phyloP scores from a whole-genome alignment of 1,140 invertebrate genomes.

The Bombus haemorrhoidalis region DNA sequence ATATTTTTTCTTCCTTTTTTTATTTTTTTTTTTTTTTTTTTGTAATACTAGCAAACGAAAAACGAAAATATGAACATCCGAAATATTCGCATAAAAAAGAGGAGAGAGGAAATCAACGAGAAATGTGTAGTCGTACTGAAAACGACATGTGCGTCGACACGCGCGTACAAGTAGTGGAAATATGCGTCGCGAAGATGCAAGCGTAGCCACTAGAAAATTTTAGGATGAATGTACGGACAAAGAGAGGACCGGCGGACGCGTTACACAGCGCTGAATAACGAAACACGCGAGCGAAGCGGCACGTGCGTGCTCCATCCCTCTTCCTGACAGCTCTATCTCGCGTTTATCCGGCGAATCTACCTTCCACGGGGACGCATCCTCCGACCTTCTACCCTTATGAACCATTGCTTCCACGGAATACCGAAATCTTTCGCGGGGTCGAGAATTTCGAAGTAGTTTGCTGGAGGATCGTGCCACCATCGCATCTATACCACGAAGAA shows the following conservation, averaged over 20 bases:
- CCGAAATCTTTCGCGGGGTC: constrained; percentile 58
- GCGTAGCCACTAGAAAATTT: background rate
- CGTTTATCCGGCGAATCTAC: constrained; percentile 75
- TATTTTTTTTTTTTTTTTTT: background rate
- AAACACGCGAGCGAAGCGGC: constrained; percentile 53
- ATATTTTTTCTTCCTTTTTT: background rate
- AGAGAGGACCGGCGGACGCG: constrained; percentile 42
- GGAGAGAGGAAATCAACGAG: no score
- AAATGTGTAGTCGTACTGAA: background rate
- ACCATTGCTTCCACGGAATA: constrained; percentile 68
- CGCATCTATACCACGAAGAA: background rate
- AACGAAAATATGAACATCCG: background rate
- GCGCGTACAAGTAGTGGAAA: background rate
- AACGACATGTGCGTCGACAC: background rate
- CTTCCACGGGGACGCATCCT: constrained; percentile 42
- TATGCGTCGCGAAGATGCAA: background rate
- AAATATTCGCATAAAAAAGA: background rate
- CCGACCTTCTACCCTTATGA: constrained; percentile 51
- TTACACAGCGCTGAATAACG: constrained; percentile 69
- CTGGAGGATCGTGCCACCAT: constrained; percentile 1
- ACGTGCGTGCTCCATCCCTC: constrained; percentile 76
- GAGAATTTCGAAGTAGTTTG: constrained; percentile 54
- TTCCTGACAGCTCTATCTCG: constrained; percentile 79
- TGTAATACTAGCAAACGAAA: no score
- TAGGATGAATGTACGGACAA: constrained; percentile 15